Evolutionary conservation across 2,113 vertebrate species (phyloP), one percentile per base, ranked within the genome.

Genomic region (Hippocampus guttulatus): DNA sequence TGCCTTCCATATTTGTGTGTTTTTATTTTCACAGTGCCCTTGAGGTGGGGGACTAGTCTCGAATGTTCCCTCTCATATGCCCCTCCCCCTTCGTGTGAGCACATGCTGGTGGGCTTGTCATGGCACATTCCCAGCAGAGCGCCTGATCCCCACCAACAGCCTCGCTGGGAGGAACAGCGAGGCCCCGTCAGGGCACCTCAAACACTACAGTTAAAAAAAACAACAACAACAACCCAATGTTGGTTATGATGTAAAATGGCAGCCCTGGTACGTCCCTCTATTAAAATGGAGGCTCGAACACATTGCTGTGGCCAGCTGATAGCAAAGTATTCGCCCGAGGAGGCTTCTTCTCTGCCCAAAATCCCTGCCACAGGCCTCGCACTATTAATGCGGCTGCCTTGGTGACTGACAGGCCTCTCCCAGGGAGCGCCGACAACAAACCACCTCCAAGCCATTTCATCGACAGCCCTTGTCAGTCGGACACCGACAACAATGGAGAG

Each of bases 81-180:
- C 72, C 69, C 84, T 51, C 60, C 83, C 52, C 52, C 15, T 82
- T 55, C 16, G 69, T 11, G 70, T 75, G 71, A 81, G 81, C 77
- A 75, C 79, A 71, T 27, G 82, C 85, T 82, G 85, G 81, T 84
- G 79, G 83, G 81, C 82, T 87, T 86, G 89, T 88, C 89, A 85
- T 58, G 68, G 77, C 75, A 62, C 47, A 64, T 86, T 86, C 70
- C 80, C 57, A 20, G 73, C 75, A 69, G 70, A 69, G 58, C 9
- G 67, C 71, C 67, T 88, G 82, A 90, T 87, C 74, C 76, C 69
- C 47, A 74, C 78, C 74, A 74, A 87, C 89, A 85, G 79, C 67
- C 68, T 71, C 43, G 79, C 82, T 82, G 71, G 75, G 68, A 79
- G 67, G 52, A 71, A 21, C 81, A 68, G 81, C 33, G 10, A 74